Evolutionary conservation across 1,140 invertebrate genomes (phyloP), one percentile per base, ranked within the genome.

Genomic region (Parapsyche elsis): DNA sequence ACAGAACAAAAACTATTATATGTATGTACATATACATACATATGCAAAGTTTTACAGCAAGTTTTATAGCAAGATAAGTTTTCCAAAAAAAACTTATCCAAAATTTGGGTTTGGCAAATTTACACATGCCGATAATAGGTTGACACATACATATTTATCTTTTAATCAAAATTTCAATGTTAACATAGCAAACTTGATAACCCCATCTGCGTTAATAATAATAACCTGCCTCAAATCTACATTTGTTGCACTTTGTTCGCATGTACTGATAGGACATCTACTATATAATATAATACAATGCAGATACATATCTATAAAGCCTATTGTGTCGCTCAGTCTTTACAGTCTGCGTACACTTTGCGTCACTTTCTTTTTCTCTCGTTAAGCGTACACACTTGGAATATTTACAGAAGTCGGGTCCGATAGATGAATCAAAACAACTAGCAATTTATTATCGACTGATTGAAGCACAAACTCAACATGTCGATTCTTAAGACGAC

Each of bases 201-300:
- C 57, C 57, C 57, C 19, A 16, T 19, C 21, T 61, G 16, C 2
- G 1, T 38, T 38, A n/a, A n/a, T n/a, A n/a, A 9, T 16, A 61
- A 9, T 19, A 61, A 61, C 57, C 57, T 61, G 57, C 57, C 57
- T 61, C 57, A 61, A 61, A 61, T 61, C 57, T 19, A 9, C 9
- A 61, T 19, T 1, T 61, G 57, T 61, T 61, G 57, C 19, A 61
- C 57, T 61, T 61, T 61, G 57, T 61, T n/a, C 57, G 57, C 16
- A 1, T 61, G 9, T 7, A 9, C 57, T 61, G 57, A n/a, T n/a
- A 21, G 9, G 9, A 7, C 7, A 7, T 38, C 1, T 38, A 38
- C 7, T 38, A 38, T 38, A 38, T 38, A 38, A 38, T 38, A 38
- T 38, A 38, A n/a, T n/a, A n/a, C n/a, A n/a, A n/a, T n/a, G n/a